Percentiles rank a stretch among this genome's conserved stretches.
phyloP scores from a whole-genome alignment of 2,797 vertebrate species.

The Acanthurus leucopareius region DNA sequence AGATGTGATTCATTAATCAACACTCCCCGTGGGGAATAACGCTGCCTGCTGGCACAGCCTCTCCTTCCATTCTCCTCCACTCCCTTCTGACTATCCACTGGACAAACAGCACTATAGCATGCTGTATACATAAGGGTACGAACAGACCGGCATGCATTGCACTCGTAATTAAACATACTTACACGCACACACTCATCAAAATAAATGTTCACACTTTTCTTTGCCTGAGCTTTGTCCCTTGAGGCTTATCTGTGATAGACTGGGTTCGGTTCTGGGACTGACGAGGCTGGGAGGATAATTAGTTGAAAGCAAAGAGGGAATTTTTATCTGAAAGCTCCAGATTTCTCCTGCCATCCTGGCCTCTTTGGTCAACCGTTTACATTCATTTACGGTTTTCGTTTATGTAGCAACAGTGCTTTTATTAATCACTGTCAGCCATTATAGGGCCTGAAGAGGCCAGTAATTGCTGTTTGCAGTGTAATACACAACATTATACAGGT shows the following conservation, averaged over 20 bases:
- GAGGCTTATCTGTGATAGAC: constrained; percentile 77
- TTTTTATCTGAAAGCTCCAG: constrained; percentile 84
- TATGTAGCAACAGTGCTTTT: constrained; percentile 63
- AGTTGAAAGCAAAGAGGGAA: constrained; percentile 74
- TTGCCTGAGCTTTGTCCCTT: constrained; percentile 71
- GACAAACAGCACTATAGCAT: constrained; percentile 73
- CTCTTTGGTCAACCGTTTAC: constrained; percentile 67
- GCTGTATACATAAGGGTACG: constrained; percentile 48
- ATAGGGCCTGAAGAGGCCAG: constrained; percentile 66
- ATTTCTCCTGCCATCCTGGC: constrained; percentile 68
- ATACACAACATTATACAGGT: constrained; percentile 60
- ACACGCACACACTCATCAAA: constrained; percentile 25
- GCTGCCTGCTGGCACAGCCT: constrained; percentile 67
- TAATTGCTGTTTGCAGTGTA: constrained; percentile 72
- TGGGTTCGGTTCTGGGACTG: constrained; percentile 69
- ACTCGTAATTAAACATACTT: constrained; percentile 61
- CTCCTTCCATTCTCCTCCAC: constrained; percentile 47
- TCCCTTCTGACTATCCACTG: constrained; percentile 62
- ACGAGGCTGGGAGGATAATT: constrained; percentile 77
- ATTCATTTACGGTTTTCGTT: constrained; percentile 62
- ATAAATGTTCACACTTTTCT: constrained; percentile 78
- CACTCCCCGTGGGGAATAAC: constrained; percentile 68
- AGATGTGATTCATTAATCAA: constrained; percentile 86
- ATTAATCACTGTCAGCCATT: constrained; percentile 83
- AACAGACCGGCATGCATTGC: constrained; percentile 50